Percentiles rank a stretch among this genome's conserved stretches.
Conservation (phyloP, 2,113 vertebrate genomes). For the Chamaea fasciata region DNA sequence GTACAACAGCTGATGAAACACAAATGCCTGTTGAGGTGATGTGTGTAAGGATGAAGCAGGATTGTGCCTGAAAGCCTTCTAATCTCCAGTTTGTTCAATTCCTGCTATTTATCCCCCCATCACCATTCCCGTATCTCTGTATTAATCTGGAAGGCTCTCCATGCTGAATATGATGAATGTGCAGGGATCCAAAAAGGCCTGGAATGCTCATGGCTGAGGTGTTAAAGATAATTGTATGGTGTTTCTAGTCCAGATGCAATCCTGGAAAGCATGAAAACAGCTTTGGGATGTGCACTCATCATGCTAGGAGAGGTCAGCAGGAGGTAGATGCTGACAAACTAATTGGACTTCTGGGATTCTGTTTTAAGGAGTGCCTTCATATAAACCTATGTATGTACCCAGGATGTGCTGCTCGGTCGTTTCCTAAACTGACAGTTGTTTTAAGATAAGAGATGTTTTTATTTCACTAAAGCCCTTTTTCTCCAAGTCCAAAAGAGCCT, state of each 20-base stretch:
- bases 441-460: constrained; percentile 36
- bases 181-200: neutral
- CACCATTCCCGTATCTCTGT: neutral
- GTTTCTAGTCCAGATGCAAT: neutral
- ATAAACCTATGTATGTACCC: neutral
- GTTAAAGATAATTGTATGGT: neutral
- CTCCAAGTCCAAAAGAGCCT: neutral
- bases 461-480: constrained; percentile 7
- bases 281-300: neutral
- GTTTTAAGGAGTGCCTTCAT: neutral
- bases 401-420: constrained; percentile 3
- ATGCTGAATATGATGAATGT: neutral
- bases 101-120: neutral
- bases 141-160: neutral
- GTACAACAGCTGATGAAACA: neutral
- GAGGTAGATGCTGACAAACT: neutral
- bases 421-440: constrained; percentile 43
- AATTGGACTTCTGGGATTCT: constrained; percentile 40
- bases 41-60: neutral
- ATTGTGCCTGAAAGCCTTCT: neutral
- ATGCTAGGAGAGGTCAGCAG: neutral
- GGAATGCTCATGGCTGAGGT: neutral
- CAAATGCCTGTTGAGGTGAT: neutral
- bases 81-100: neutral
- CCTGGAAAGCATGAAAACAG: neutral